These are phyloP conservation scores for Drepanosiphum platanoidis DNA, from an alignment of 2,888 invertebrate species.

Conservation along the genomic window DNA sequence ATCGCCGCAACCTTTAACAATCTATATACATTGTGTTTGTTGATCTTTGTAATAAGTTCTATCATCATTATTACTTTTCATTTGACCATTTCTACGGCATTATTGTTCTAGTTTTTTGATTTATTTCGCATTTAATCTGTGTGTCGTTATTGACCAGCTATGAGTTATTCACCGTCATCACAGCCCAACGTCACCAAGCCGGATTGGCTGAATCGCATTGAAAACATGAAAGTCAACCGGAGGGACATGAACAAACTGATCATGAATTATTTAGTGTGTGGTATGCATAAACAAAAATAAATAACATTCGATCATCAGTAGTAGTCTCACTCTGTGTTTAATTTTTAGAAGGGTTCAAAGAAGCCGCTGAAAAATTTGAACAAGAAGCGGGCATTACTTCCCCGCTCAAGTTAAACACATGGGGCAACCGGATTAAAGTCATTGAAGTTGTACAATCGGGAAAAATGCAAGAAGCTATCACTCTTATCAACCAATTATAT, in stretches of 20 bases:
- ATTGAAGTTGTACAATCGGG: conserved; percentile 94
- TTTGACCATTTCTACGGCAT: neutral
- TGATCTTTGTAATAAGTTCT: neutral
- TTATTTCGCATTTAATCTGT: neutral
- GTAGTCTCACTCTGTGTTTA: neutral
- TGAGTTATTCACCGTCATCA: conserved; percentile 53
- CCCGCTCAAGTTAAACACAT: conserved; percentile 80
- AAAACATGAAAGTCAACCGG: conserved; percentile 82
- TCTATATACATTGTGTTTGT: too few relatives aligned
- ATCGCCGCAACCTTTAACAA: neutral
- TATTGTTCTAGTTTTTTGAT: neutral
- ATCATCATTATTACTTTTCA: neutral
- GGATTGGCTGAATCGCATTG: conserved; percentile 81
- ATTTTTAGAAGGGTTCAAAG: conserved; percentile 93
- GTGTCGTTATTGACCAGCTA: neutral
- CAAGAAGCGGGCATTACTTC: conserved; percentile 90
- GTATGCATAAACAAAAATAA: conserved; percentile 69
- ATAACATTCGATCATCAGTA: neutral
- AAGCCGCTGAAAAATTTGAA: conserved; percentile 96
- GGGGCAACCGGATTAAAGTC: conserved; percentile 92
- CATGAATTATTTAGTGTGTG: conserved; percentile 98
- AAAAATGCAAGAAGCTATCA: conserved; percentile 90
- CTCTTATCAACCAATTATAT: conserved; percentile 91
- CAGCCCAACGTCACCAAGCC: conserved; percentile 33
- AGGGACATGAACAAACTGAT: conserved; percentile 96